Percentiles rank a stretch among this genome's conserved stretches.
These are phyloP conservation scores for Heteromyza rotundicornis DNA, from an alignment of 2,888 invertebrate genomes.

Conservation along the genomic window DNA sequence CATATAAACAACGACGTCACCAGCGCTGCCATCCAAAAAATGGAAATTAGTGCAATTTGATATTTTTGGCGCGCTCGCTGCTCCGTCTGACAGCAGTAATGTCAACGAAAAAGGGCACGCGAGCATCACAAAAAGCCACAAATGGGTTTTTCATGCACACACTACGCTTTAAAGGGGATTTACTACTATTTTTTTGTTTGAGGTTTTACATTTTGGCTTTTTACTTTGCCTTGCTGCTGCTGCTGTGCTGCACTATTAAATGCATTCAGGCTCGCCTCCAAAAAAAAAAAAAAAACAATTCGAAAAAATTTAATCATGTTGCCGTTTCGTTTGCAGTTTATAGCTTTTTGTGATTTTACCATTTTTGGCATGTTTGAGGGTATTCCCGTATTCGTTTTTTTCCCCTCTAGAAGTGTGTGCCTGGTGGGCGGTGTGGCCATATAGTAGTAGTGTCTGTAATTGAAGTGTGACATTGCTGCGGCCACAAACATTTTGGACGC, in stretches of 20 bases:
- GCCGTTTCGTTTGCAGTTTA: conserved; percentile 25
- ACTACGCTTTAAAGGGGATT: no score
- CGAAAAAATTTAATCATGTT: not conserved
- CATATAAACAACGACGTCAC: no score
- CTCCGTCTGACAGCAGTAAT: not conserved
- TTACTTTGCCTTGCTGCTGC: no score
- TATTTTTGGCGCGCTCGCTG: conserved; percentile 9
- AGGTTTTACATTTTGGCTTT: no score
- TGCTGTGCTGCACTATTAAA: not conserved
- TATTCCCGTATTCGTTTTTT: not conserved
- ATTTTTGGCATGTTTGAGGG: conserved; percentile 19
- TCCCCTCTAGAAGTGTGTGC: not conserved
- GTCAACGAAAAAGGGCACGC: no score
- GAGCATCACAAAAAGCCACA: conserved; percentile 8
- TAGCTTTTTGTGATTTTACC: conserved; percentile 24
- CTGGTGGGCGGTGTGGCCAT: not conserved
- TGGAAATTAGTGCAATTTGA: conserved; percentile 28
- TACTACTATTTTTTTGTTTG: no score
- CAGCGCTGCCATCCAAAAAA: not conserved
- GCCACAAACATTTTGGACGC: conserved; percentile 31
- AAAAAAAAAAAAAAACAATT: not conserved
- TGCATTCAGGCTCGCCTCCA: not conserved
- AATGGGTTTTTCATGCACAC: not conserved
- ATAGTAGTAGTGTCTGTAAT: conserved; percentile 16
- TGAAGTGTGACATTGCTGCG: conserved; percentile 30